phyloP scores from a whole-genome alignment of 2,797 vertebrate genomes.

The Melanogrammus aeglefinus region DNA sequence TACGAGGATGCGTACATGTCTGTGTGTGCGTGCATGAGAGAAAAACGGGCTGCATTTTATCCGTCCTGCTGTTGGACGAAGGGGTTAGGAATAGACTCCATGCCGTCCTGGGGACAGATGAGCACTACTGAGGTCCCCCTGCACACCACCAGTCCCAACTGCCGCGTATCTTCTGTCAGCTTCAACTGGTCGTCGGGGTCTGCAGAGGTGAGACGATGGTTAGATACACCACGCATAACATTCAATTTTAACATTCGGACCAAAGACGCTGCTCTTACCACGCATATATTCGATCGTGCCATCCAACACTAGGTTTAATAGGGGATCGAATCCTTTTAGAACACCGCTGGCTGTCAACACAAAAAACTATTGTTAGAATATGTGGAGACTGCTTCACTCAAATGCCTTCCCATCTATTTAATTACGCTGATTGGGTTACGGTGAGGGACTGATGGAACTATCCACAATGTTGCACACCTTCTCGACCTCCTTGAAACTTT shows the following conservation, averaged over 20 bases:
- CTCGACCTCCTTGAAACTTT: constrained; percentile 96
- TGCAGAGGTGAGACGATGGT: constrained; percentile 32
- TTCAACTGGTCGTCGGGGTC: constrained; percentile 82
- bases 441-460: background rate
- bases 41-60: constrained; percentile 32
- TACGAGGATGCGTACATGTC: constrained; percentile 15
- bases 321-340: constrained; percentile 93
- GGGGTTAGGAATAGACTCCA: constrained; percentile 98
- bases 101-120: constrained; percentile 96
- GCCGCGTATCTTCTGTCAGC: constrained; percentile 82
- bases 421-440: background rate
- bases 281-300: constrained; percentile 97
- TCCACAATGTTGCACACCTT: constrained; percentile 74
- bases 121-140: constrained; percentile 95
- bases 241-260: background rate
- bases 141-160: constrained; percentile 94
- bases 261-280: constrained; percentile 72
- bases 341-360: constrained; percentile 86
- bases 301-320: constrained; percentile 94
- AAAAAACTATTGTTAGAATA: background rate
- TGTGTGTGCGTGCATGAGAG: background rate
- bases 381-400: background rate
- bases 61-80: constrained; percentile 97
- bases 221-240: background rate
- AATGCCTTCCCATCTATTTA: background rate